phyloP scores from a whole-genome alignment of 2,113 vertebrate genomes.

The Tragulus kanchil region DNA sequence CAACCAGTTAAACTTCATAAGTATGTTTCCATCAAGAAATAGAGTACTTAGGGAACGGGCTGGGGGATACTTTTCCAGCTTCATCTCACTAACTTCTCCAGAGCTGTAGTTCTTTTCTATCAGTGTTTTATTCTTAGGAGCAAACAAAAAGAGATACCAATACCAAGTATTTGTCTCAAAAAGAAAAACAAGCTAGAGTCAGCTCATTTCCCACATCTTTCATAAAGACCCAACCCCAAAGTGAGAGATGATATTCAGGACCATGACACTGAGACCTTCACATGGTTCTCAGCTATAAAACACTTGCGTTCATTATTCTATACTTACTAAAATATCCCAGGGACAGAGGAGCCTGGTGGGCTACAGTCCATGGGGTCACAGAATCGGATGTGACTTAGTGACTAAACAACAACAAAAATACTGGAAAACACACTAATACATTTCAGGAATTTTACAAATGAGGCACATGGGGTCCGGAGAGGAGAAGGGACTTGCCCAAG shows the following conservation, averaged over 20 bases:
- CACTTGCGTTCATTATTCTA: not conserved
- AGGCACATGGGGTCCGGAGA: not conserved
- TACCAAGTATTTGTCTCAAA: not conserved
- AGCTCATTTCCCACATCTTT: not conserved
- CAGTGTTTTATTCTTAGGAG: not conserved
- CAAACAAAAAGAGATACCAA: conserved; percentile 1
- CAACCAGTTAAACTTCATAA: not conserved
- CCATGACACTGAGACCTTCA: not conserved
- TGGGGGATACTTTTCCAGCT: not conserved
- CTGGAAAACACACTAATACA: not conserved
- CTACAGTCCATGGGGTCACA: not conserved
- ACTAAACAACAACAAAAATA: not conserved
- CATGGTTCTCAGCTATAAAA: not conserved
- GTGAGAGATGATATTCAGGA: not conserved
- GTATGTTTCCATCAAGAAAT: not conserved
- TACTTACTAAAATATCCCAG: not conserved
- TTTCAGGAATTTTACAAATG: conserved; percentile 30
- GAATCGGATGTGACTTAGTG: not conserved
- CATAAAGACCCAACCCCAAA: not conserved
- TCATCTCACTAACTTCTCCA: not conserved
- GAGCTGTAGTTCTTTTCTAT: not conserved
- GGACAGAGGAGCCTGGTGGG: not conserved
- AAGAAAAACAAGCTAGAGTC: not conserved
- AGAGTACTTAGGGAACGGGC: not conserved
- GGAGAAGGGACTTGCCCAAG: not conserved